Conservation (phyloP, 2,113 vertebrate genomes). For the Mixornis gularis region DNA sequence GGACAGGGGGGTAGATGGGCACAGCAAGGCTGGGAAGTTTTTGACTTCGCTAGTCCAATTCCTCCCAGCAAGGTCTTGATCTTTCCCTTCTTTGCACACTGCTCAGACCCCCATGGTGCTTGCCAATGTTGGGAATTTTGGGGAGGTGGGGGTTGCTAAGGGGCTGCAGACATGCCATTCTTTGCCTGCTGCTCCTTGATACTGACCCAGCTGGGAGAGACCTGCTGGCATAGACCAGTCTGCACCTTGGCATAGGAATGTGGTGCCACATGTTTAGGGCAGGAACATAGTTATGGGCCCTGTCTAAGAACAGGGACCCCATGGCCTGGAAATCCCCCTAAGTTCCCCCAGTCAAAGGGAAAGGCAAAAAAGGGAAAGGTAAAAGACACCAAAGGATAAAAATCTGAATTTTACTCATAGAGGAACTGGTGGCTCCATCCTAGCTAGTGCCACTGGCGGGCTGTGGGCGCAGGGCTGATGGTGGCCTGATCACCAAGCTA, state of each 20-base stretch:
- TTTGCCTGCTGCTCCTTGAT: background rate
- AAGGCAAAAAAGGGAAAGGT: background rate
- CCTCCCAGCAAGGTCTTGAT: background rate
- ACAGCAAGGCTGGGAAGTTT: background rate
- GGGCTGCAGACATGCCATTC: background rate
- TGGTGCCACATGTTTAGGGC: rapidly evolving
- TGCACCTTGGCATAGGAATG: rapidly evolving
- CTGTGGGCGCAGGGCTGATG: background rate
- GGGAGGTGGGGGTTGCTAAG: background rate
- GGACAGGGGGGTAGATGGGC: rapidly evolving
- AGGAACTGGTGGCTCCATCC: background rate
- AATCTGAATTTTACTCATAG: background rate
- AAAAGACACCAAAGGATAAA: background rate
- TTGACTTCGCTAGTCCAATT: rapidly evolving
- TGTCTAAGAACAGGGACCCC: rapidly evolving
- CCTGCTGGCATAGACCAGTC: rapidly evolving
- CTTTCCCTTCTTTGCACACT: background rate
- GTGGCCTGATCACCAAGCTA: background rate
- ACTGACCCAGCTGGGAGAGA: background rate
- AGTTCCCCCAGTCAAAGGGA: background rate
- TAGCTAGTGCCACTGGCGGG: background rate
- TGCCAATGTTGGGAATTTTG: rapidly evolving
- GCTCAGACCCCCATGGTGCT: background rate
- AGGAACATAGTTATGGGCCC: rapidly evolving
- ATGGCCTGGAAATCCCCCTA: background rate